Percentiles rank a stretch among this genome's conserved stretches.
Conservation (phyloP, 2,113 vertebrate genomes). For the Sminthopsis crassicaudata region DNA sequence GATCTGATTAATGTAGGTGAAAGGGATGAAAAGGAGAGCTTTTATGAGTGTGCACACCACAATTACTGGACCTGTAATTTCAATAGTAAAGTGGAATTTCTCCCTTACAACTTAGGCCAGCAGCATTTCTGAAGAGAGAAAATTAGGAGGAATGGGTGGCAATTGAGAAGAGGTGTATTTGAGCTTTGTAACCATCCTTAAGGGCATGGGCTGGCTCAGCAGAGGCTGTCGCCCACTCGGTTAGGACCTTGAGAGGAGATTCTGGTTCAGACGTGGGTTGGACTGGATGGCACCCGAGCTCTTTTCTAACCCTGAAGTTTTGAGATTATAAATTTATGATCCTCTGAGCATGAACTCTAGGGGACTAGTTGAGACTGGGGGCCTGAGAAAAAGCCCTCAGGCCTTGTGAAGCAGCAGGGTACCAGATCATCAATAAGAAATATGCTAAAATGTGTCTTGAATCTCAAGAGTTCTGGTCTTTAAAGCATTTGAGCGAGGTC, state of each 20-base stretch:
- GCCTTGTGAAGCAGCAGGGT: not conserved
- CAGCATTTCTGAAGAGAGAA: not conserved
- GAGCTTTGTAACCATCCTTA: not conserved
- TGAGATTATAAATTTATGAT: not conserved
- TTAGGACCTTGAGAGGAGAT: not conserved
- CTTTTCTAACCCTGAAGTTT: not conserved
- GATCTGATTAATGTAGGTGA: not conserved
- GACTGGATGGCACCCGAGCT: not conserved
- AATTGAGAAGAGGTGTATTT: not conserved
- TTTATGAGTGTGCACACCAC: no score
- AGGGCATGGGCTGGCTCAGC: not conserved
- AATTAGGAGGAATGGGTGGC: not conserved
- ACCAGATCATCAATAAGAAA: not conserved
- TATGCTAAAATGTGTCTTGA: not conserved
- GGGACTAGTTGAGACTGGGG: not conserved
- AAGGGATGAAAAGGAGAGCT: not conserved
- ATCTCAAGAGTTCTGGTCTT: not conserved
- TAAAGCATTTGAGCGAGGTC: not conserved
- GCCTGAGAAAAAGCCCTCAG: not conserved
- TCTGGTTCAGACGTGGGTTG: not conserved
- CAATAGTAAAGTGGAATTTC: not conserved
- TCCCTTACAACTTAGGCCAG: no score
- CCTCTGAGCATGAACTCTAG: not conserved
- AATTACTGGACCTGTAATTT: no score
- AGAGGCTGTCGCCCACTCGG: not conserved